Base-by-base conservation (phyloP, 2,888 invertebrate genomes). In the Argynnis bischoffii region DNA sequence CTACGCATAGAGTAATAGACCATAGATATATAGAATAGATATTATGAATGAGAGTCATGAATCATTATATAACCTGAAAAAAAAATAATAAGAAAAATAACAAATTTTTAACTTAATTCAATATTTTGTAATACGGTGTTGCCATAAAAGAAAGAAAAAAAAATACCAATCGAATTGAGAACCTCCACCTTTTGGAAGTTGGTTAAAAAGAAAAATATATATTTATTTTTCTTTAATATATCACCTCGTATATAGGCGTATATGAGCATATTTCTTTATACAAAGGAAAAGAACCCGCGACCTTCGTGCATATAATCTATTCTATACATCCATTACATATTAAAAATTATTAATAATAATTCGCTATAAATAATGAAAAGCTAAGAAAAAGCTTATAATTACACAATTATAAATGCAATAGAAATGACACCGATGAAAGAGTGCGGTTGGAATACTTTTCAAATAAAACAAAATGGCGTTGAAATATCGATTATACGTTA, bases 321-420 rank as follows among this genome's bases (percentile, higher is more conserved):
- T 59, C 59, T 48, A 59, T 16, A 59, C 14, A 26, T 59, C 48
- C 31, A 16, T 21, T 48, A 48, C 41, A 63, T 41, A 53, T 16
- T 46, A 46, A 16, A 16, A 5, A 63, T 54, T 15, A 55, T 14
- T 26, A 55, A 46, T 18, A 73, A 69, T 46, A 64, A 65, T 68
- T 57, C 41, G 71, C 69, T 67, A 64, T 65, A 68, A 68, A 71
- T 71, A 66, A 71, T 66, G 47, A 11, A 11, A 69, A 73, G 72
- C 67, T 64, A 69, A 69, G 73, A 69, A 71, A 68, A 72, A 72
- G 72, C 73, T 66, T 76, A 74, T 61, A 66, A 67, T 73, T 74
- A 72, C 56, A 74, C 73, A 73, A 70, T 72, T 59, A 72, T 73
- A 73, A 73, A 73, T 73, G 73, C 73, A 72, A 72, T 73, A 54